Percentiles rank a stretch among this genome's conserved stretches.
Evolutionary conservation across 2,113 vertebrate genomes (phyloP).

Genomic region (Addax nasomaculatus): DNA sequence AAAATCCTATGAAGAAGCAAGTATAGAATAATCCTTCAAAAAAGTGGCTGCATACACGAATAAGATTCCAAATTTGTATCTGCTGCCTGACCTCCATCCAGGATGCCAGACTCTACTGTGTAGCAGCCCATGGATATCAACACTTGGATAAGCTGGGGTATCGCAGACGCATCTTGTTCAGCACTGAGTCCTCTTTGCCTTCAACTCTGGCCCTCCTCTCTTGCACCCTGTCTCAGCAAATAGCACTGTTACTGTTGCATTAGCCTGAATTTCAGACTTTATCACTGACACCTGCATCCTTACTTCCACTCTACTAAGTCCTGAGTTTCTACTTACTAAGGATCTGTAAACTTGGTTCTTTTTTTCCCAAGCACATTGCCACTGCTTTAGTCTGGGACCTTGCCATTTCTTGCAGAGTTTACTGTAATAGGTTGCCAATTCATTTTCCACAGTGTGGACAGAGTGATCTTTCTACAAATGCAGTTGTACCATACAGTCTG

Average conservation of each 20-base stretch:
- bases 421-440: background rate
- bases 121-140: background rate
- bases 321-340: background rate
- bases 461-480: conserved; percentile 17
- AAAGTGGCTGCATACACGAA: background rate
- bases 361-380: background rate
- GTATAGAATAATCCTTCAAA: background rate
- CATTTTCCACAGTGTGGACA: background rate
- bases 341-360: background rate
- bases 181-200: background rate
- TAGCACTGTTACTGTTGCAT: background rate
- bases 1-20: background rate
- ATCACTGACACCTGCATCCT: background rate
- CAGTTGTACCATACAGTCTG: background rate
- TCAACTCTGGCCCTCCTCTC: background rate
- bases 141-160: background rate
- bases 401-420: background rate
- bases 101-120: background rate
- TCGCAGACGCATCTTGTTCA: background rate
- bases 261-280: background rate
- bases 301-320: background rate
- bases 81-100: background rate
- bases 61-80: background rate
- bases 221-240: background rate
- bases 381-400: background rate